phyloP scores from a whole-genome alignment of 2,888 invertebrate genomes.

The Tenthredo scrophulariae region DNA sequence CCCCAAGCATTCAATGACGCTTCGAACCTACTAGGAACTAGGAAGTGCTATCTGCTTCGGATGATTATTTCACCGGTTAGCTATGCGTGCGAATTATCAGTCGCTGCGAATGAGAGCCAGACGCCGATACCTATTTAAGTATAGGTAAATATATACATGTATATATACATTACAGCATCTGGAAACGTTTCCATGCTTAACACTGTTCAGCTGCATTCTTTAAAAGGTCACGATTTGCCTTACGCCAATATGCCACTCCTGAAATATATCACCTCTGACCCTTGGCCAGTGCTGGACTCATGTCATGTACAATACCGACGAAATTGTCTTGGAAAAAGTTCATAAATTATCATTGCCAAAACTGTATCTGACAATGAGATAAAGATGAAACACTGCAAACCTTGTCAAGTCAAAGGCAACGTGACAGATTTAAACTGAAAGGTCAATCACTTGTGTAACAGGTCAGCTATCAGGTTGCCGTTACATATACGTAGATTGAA shows the following conservation, averaged over 20 bases:
- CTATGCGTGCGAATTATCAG: constrained; percentile 37
- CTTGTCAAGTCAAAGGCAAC: not conserved
- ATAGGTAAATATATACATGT: not conserved
- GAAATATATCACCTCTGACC: constrained; percentile 10
- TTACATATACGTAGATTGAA: not conserved
- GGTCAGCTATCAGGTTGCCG: not conserved
- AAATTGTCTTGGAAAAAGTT: not conserved
- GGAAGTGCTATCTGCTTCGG: constrained; percentile 24
- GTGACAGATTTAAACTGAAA: not conserved
- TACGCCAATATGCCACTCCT: constrained; percentile 23
- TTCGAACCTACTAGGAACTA: not conserved
- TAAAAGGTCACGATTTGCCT: constrained; percentile 22
- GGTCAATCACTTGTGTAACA: not conserved
- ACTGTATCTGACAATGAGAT: not conserved
- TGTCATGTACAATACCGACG: not conserved
- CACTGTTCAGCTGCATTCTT: not conserved
- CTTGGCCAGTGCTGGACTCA: not conserved
- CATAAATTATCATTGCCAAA: not conserved
- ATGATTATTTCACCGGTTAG: constrained; percentile 40
- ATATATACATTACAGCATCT: not conserved
- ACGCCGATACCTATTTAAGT: not conserved
- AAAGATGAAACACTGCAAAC: not conserved
- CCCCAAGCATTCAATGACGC: not conserved
- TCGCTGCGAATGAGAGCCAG: not conserved
- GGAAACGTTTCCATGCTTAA: not conserved